Evolutionary conservation across 2,797 vertebrate species (phyloP), one percentile per base, ranked within the genome.

Genomic region (Enteromius viviparus): DNA sequence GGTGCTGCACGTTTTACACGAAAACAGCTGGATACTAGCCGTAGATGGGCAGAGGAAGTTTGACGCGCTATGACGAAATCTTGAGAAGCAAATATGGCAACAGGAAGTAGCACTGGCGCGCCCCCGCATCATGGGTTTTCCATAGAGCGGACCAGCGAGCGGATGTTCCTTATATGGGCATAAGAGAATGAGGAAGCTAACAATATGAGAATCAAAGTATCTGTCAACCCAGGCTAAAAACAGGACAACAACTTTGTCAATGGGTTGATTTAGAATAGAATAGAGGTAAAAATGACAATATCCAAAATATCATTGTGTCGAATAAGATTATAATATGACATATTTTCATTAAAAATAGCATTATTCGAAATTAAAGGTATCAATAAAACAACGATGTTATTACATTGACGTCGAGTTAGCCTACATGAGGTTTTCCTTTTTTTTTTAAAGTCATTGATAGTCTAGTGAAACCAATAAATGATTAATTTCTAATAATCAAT

Each of bases 111-210:
- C 26, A 3, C 14, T 34, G 90, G 88, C 89, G 89, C 86, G 89
- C 91, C 92, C 91, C 83, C 85, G 45, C 92, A 88, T 92, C 91
- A 93, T 86, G 92, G 93, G 89, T 92, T 94, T 94, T 94, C 91
- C 92, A 90, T 84, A 76, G 84, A 78, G 32, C 82, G 74, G 84
- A 87, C 88, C 85, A 89, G 87, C 55, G 14, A 29, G 6, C 87
- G 94, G 94, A 95, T 88, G 90, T 86, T 83, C 94, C 89, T 88
- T 82, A 93, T 93, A 94, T 94, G 93, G 94, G 55, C 91, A 94
- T 90, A 29, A 47, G 83, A 55, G 53, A 64, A 75, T 15, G 58
- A 11, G 77, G 45, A 37, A 32, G 53, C 26, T 42, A 49, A 78
- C 29, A 65, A 6, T 32, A 78, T 40, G 37, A 12, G 71, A 68